phyloP scores from a whole-genome alignment of 2,888 invertebrate species.

The Dynastes tityus region DNA sequence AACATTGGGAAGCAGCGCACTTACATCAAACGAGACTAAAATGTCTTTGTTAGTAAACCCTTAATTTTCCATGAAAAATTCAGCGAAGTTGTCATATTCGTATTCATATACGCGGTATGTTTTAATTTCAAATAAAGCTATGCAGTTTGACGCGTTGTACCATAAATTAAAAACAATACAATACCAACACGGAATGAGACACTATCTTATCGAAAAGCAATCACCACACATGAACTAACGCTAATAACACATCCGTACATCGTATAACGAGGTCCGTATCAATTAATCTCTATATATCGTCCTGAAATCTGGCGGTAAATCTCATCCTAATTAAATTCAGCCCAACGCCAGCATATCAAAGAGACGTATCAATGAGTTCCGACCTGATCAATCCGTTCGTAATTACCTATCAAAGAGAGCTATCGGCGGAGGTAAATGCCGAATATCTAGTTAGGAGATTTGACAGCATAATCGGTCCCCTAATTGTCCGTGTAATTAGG shows the following conservation, averaged over 20 bases:
- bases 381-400: conserved; percentile 42
- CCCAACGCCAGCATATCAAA: conserved; percentile 36
- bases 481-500: conserved; percentile 49
- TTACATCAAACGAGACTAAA: no score
- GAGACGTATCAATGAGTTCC: conserved; percentile 33
- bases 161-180: no score
- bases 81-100: no score
- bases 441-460: conserved; percentile 51
- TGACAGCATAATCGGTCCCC: conserved; percentile 51
- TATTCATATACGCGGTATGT: no score
- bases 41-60: no score
- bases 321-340: conserved; percentile 45
- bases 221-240: neutral
- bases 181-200: no score
- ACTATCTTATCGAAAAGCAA: neutral
- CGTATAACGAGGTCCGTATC: conserved; percentile 31
- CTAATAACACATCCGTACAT: neutral
- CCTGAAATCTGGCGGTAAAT: conserved; percentile 38
- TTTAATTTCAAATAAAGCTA: no score
- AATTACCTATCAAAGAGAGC: conserved; percentile 48
- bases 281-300: conserved; percentile 36
- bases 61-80: no score
- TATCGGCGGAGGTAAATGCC: conserved; percentile 30
- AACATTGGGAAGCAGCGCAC: no score
- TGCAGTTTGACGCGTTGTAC: no score